A percentile compares a stretch with the other conserved stretches of the same genome.
phyloP scores from a whole-genome alignment of 1,140 invertebrate genomes.

The Aphaenogaster rudis region DNA sequence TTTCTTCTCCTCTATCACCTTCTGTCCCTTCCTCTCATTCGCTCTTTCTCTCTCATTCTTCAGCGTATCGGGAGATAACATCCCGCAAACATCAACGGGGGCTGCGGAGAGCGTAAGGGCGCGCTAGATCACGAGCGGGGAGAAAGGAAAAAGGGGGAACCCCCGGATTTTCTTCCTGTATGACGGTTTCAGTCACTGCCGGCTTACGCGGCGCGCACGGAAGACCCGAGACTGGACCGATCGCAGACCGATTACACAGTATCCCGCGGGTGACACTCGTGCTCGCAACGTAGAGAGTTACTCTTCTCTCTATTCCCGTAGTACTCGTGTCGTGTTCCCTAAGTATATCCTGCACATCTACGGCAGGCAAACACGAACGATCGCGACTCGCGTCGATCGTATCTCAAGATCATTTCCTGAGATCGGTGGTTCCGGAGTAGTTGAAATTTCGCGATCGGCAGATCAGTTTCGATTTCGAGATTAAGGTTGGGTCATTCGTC shows the following conservation, averaged over 20 bases:
- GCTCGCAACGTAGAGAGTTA: constrained; percentile 22
- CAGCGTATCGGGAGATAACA: constrained; percentile 19
- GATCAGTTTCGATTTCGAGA: neutral
- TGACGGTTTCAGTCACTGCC: constrained; percentile 63
- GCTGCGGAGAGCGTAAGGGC: constrained; percentile 47
- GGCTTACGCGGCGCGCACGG: constrained; percentile 44
- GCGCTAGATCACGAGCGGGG: constrained; percentile 64
- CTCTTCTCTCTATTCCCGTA: constrained; percentile 75
- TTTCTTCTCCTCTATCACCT: constrained; percentile 68
- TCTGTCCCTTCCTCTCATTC: constrained; percentile 1
- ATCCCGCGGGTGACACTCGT: constrained; percentile 40
- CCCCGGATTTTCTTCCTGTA: constrained; percentile 73
- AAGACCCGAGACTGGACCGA: constrained; percentile 55
- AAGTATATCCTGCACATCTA: neutral
- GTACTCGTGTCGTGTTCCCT: constrained; percentile 5
- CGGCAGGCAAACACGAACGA: neutral
- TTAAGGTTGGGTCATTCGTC: neutral
- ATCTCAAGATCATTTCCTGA: neutral
- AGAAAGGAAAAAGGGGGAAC: constrained; percentile 77
- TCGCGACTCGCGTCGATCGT: neutral
- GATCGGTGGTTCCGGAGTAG: neutral
- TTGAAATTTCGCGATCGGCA: neutral
- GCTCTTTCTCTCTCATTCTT: constrained; percentile 41
- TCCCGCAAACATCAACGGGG: neutral
- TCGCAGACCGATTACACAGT: constrained; percentile 47